Percentiles rank a stretch among this genome's conserved stretches.
Conservation (phyloP, 1,140 invertebrate genomes). For the Neotoxoptera formosana region DNA sequence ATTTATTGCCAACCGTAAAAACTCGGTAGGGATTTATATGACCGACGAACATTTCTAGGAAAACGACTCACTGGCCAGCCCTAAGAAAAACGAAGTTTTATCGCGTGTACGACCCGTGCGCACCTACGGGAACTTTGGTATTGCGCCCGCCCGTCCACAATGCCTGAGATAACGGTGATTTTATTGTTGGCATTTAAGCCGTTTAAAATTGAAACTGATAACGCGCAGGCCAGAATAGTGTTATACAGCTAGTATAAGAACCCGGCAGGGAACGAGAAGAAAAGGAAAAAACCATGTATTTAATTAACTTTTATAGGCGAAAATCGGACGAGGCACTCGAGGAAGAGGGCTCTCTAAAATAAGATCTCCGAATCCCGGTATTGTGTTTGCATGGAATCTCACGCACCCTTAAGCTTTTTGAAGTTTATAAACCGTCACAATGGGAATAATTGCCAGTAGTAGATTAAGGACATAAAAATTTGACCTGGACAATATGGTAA, state of each 20-base stretch:
- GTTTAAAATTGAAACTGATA: conserved; percentile 56
- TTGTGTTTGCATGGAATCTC: not conserved
- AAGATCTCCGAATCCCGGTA: not conserved
- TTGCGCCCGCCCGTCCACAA: not conserved
- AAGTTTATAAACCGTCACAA: not conserved
- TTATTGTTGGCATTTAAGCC: conserved; percentile 45
- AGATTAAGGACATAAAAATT: not conserved
- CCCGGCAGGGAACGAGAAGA: not conserved
- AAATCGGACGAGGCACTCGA: not conserved
- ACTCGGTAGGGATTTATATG: not conserved
- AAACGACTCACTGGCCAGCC: not conserved
- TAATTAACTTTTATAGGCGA: conserved; percentile 49
- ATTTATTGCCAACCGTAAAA: conserved; percentile 36
- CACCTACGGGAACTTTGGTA: not conserved
- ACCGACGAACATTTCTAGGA: not conserved
- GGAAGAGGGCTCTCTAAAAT: conserved; percentile 4
- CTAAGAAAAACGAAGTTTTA: not conserved
- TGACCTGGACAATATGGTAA: not conserved
- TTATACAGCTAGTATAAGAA: not conserved
- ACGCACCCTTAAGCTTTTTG: not conserved
- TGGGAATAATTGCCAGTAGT: not conserved
- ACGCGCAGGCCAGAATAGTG: not conserved
- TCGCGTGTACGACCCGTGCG: not conserved
- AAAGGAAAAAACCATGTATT: conserved; percentile 2
- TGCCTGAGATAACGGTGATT: conserved; percentile 35